Evolutionary conservation across 2,113 vertebrate species (phyloP).

Genomic region (Cololabis saira): DNA sequence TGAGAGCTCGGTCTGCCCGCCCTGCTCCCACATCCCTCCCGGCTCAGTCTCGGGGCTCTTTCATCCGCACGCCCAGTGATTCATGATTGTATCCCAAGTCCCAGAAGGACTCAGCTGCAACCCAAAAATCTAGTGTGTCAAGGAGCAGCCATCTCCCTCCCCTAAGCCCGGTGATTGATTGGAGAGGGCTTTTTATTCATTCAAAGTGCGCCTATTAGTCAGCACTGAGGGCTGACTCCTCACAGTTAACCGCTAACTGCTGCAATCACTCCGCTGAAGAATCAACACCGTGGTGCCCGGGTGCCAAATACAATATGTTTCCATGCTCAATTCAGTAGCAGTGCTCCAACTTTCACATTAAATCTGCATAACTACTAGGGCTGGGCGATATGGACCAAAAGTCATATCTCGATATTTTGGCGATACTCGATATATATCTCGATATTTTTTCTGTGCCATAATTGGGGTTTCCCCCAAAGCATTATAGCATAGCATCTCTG

Average conservation of each 20-base stretch:
- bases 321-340: conserved; percentile 7
- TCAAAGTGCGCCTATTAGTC: conserved; percentile 43
- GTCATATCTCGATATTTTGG: too few relatives aligned
- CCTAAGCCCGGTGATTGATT: conserved; percentile 18
- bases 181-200: conserved; percentile 22
- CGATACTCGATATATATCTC: too few relatives aligned
- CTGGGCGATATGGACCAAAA: too few relatives aligned
- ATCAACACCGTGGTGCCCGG: background rate
- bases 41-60: conserved; percentile 28
- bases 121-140: conserved; percentile 7
- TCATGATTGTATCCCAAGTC: background rate
- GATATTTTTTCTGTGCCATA: too few relatives aligned
- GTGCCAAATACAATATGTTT: conserved; percentile 20
- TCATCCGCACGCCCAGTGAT: conserved; percentile 27
- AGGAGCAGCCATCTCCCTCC: background rate
- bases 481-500: too few relatives aligned
- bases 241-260: conserved; percentile 44
- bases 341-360: conserved; percentile 21
- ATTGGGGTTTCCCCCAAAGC: too few relatives aligned
- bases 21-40: conserved; percentile 16
- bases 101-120: conserved; percentile 21
- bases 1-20: conserved; percentile 31
- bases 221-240: conserved; percentile 28
- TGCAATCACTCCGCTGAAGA: conserved; percentile 23
- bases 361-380: conserved; percentile 25